Evolutionary conservation across 2,888 invertebrate genomes (phyloP), one percentile per base, ranked within the genome.

Genomic region (Noctua pronuba): DNA sequence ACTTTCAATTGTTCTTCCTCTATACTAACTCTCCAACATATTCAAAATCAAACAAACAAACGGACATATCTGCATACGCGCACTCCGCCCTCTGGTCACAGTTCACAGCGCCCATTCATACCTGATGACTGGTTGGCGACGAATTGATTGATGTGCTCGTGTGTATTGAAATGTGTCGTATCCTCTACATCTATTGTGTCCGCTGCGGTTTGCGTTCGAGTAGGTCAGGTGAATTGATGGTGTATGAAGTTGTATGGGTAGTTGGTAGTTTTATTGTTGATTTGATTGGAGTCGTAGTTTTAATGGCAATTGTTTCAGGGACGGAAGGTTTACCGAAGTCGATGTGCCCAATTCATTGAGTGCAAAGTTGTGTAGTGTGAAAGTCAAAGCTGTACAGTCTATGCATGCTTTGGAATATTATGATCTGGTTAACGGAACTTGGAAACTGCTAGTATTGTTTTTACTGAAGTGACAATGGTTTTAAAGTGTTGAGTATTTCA

Each of bases 81-180:
- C 66, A 70, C 49, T 84, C 77, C 74, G 80, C 64, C 75, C 65
- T 75, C 70, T 80, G 88, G 93, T 92, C 90, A 88, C 92, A 92
- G 93, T 93, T 94, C 93, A 94, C 91, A 91, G 90, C 90, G 69
- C 88, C 86, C 88, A 92, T 93, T 93, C 92, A 94, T 88, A 81
- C 66, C 88, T 92, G 93, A 94, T 93, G 92, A 92, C 89, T 90
- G 93, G 93, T 88, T 92, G 89, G 93, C 90, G 94, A 90, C 89
- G 92, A 93, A 93, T 93, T 95, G 95, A 95, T 94, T 93, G 93
- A 94, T 93, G 92, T 85, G 79, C 87, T 80, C 85, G 84, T 82
- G 82, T 85, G 86, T 88, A 88, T 88, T 88, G 88, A 89, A 86
- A 75, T 88, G 86, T 85, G 86, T 83, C 78, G 89, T 80, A 85